These are phyloP conservation scores for Gymnothorax javanicus DNA, from an alignment of 2,797 vertebrate species.

Conservation along the genomic window DNA sequence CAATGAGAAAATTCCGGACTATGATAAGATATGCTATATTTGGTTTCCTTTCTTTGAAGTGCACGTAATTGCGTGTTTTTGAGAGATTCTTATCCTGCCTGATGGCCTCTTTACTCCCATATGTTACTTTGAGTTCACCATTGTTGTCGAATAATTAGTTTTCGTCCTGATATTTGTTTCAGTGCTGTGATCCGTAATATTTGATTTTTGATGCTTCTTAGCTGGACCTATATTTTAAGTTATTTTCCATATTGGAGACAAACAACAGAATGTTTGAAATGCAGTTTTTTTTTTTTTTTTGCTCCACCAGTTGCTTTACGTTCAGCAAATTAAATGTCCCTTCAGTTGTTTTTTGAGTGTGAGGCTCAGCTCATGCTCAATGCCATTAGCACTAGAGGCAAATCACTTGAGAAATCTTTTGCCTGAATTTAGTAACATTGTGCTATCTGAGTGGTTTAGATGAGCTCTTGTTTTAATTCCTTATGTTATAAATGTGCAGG, in stretches of 20 bases:
- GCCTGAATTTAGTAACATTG: neutral
- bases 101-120: neutral
- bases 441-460: neutral
- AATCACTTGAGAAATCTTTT: neutral
- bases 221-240: neutral
- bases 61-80: neutral
- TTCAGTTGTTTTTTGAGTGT: neutral
- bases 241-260: neutral
- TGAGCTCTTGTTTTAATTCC: neutral
- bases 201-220: neutral
- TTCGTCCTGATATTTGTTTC: neutral
- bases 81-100: conserved; percentile 8
- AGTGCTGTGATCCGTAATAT: neutral
- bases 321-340: neutral
- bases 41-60: neutral
- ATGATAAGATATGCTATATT: conserved; percentile 37
- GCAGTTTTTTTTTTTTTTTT: too few species aligned
- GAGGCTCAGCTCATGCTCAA: too few species aligned
- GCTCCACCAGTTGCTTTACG: too few species aligned
- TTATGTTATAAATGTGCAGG: neutral
- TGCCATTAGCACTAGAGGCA: neutral
- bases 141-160: neutral
- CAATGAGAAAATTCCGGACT: conserved; percentile 54
- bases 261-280: too few species aligned
- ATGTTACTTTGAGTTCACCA: too few species aligned